phyloP scores from a whole-genome alignment of 2,797 vertebrate genomes.

The Malacoraja senta region DNA sequence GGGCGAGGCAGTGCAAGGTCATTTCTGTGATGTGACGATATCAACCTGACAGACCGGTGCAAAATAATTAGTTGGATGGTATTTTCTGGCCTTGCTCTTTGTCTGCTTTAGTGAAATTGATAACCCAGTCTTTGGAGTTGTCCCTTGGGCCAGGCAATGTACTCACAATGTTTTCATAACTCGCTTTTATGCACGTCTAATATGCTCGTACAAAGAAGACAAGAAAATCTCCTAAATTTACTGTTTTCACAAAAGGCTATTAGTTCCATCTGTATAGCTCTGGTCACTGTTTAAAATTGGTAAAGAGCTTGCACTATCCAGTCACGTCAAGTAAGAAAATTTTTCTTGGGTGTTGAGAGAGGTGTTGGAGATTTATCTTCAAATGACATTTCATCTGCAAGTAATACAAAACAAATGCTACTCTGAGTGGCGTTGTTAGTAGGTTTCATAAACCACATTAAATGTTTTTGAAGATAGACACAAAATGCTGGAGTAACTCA shows the following conservation, averaged over 20 bases:
- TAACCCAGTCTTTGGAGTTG: not conserved
- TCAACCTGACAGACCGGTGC: not conserved
- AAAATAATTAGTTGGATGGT: conserved; percentile 14
- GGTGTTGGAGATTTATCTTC: not conserved
- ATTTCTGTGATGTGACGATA: not conserved
- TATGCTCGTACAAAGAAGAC: not conserved
- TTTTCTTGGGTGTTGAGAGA: not conserved
- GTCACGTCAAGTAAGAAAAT: not conserved
- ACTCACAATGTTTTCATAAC: not conserved
- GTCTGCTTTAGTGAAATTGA: not conserved
- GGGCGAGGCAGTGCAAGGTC: not conserved
- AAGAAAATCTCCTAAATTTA: not conserved
- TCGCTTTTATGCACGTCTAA: not conserved
- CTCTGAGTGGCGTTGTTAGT: not conserved
- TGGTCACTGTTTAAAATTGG: not conserved
- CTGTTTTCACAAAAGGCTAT: not conserved
- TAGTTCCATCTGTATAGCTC: not conserved
- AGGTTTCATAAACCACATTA: not conserved
- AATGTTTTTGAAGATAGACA: not conserved
- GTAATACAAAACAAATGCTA: not conserved
- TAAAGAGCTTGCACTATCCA: not conserved
- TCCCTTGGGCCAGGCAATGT: not conserved
- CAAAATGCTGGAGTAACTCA: too few species aligned
- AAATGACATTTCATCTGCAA: not conserved
- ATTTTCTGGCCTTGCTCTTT: not conserved